A percentile compares a stretch with the other conserved stretches of the same genome.
Evolutionary conservation across 2,888 invertebrate genomes (phyloP).

Genomic region (Eupsilia transversa): DNA sequence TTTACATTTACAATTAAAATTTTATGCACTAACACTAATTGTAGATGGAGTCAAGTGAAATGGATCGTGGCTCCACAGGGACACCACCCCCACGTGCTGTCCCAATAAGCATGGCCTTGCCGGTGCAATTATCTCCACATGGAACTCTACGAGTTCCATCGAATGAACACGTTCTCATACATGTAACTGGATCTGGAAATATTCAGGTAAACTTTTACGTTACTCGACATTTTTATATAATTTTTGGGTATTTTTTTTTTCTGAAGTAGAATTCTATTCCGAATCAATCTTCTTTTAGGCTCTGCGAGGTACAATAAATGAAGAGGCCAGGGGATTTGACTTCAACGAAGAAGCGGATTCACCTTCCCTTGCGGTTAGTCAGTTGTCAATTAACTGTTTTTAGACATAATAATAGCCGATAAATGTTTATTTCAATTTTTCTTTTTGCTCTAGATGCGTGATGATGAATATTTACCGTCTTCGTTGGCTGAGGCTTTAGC

Average conservation of each 20-base stretch:
- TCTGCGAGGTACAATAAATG: background rate
- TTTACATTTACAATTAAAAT: no score
- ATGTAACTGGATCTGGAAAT: background rate
- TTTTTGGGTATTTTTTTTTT: background rate
- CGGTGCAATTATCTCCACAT: no score
- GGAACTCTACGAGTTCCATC: background rate
- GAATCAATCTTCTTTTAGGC: background rate
- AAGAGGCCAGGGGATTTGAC: background rate
- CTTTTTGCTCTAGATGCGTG: background rate
- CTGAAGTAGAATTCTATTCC: background rate
- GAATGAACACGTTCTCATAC: background rate
- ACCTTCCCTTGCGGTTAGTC: no score
- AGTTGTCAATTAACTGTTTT: background rate
- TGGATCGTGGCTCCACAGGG: background rate
- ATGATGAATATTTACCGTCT: background rate
- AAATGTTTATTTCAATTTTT: constrained; percentile 1
- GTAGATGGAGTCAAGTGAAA: constrained; percentile 4
- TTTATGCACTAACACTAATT: background rate
- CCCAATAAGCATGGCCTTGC: no score
- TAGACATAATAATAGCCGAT: background rate
- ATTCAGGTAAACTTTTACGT: background rate
- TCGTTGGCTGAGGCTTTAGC: background rate
- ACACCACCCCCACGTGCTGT: constrained; percentile 4
- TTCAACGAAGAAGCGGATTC: background rate
- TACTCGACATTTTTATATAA: background rate